Evolutionary conservation across 53 echinoderm and acorn worm species (phyloP), one percentile per base, ranked within the genome.

Genomic region (Echinarachnius parma): DNA sequence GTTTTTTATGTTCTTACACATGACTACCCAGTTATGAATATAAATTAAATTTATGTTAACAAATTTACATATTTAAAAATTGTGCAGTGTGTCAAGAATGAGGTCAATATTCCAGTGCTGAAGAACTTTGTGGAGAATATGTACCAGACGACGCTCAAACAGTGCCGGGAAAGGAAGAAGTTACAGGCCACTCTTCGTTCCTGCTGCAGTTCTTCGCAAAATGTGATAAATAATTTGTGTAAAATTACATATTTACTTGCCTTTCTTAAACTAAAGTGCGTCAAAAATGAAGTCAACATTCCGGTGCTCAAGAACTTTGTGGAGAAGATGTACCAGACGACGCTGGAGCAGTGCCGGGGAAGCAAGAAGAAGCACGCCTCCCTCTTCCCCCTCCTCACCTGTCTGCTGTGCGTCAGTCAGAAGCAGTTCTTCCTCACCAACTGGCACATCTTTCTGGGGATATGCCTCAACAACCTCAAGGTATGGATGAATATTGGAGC

Each of bases 41-140:
- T n/a, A n/a, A n/a, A n/a, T n/a, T n/a, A n/a, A n/a, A n/a, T n/a
- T n/a, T n/a, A n/a, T n/a, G n/a, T n/a, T n/a, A n/a, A n/a, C n/a
- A n/a, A n/a, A n/a, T n/a, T n/a, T n/a, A n/a, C n/a, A n/a, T n/a
- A n/a, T n/a, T n/a, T n/a, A n/a, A n/a, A n/a, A n/a, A n/a, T n/a
- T n/a, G n/a, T 62, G 1, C 68, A 98, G 92, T 81, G 81, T 77
- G 98, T 98, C 49, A 98, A 92, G 77, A 92, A 98, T 86, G 98
- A 98, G 59, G 98, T 98, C 34, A 98, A 98, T 78, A 98, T 98
- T 21, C 98, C 98, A 0, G 98, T 98, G 14, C 78, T 98, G 70
- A 98, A 92, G 92, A 98, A 92, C 83, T 98, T 98, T 98, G 98
- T 98, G 36, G 98, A 98, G 50, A 98, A 98, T 68, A 67, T 98